Evolutionary conservation across 2,888 invertebrate genomes (phyloP), one percentile per base, ranked within the genome.

Genomic region (Argyra leucocephala): DNA sequence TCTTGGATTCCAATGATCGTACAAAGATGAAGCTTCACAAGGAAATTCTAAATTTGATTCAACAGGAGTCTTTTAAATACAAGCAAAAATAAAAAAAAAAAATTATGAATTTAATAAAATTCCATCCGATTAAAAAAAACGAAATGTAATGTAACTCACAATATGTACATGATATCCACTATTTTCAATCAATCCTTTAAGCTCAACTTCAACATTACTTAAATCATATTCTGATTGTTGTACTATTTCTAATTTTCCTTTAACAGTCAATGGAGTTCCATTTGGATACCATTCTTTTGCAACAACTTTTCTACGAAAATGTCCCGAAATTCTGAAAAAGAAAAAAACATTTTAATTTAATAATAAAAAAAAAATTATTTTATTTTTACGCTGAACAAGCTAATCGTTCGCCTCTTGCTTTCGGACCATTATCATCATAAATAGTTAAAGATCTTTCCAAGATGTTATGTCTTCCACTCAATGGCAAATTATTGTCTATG

Each of bases 251-350:
- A 93, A 78, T 77, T 87, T 87, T 12, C 93, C 93, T 73, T 83
- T 84, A 22, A 91, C 81, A 0, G 83, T 78, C 57, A 86, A 78
- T 0, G 81, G 78, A 67, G 85, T 83, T 0, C 90, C 91, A 78
- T 93, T 93, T 6, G 90, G 88, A 78, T 91, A 91, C 94, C 94
- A 94, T 73, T 93, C 90, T 72, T 86, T 88, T 0, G 87, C 89
- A 1, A 94, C 92, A 0, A 89, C 92, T 79, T 93, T 93, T 66
- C 91, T 85, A 9, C 90, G 84, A 73, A 88, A 88, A 9, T 89
- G 83, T 0, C 89, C 87, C 64, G 83, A 83, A 69, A 93, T 86
- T 65, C 93, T 93, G 74, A 10, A 79, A 75, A 63, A 24, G 6
- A 62, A 63, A 65, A 70, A 62, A 69, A 66, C 66, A 64, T 59